Evolutionary conservation across 2,113 vertebrate species (phyloP).

Genomic region (Actinemys pallida): DNA sequence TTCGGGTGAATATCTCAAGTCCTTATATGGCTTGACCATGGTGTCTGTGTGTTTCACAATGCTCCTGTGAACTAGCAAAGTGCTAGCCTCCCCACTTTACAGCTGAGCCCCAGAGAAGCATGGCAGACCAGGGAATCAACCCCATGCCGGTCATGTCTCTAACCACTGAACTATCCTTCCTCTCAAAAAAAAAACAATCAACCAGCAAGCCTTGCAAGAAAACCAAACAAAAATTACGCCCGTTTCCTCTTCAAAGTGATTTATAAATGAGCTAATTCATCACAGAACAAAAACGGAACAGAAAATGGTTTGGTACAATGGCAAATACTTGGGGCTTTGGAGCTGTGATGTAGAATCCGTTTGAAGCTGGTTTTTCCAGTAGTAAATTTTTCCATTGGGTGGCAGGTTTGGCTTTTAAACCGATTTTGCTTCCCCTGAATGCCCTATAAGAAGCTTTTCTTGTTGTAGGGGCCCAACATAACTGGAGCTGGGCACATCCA

Average conservation of each 20-base stretch:
- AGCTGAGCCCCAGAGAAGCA: too few species aligned
- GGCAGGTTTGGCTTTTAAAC: not conserved
- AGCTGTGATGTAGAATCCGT: not conserved
- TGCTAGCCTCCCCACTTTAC: too few species aligned
- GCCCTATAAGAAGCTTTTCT: not conserved
- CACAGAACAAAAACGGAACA: not conserved
- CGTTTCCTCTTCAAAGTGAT: not conserved
- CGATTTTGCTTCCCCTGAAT: not conserved
- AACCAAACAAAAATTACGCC: not conserved
- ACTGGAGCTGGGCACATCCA: not conserved
- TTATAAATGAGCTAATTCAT: not conserved
- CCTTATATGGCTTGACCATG: not conserved
- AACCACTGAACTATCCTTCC: not conserved
- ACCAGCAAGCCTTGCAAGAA: not conserved
- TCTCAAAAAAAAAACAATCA: not conserved
- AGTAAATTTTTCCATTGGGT: not conserved
- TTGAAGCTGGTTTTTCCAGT: not conserved
- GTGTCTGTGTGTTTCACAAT: not conserved
- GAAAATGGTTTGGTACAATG: not conserved
- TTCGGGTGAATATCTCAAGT: too few species aligned
- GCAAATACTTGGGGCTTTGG: not conserved
- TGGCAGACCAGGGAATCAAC: not conserved
- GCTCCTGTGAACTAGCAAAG: too few species aligned
- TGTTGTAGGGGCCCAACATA: not conserved
- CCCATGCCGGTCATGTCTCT: too few species aligned